A percentile compares a stretch with the other conserved stretches of the same genome.
Conservation (phyloP, 2,888 invertebrate species). For the Blera fallax region DNA sequence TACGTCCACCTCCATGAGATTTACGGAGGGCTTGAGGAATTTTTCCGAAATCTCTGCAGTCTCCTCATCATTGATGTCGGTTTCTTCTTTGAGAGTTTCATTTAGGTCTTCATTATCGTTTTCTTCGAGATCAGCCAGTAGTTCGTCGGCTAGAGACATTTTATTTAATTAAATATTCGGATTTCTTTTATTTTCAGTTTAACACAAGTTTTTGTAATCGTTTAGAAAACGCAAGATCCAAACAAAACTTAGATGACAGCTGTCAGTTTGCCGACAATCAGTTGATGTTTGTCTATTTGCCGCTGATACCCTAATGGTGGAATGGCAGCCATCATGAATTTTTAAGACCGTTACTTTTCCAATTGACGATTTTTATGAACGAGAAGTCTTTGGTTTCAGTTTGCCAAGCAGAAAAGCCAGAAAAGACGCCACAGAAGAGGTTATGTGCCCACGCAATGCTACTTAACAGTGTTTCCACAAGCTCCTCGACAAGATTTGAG, state of each 20-base stretch:
- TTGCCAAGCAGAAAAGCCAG: no score
- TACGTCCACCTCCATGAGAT: conserved; percentile 83
- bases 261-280: neutral
- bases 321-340: neutral
- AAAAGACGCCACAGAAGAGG: no score
- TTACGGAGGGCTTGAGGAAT: conserved; percentile 77
- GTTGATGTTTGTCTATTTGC: neutral
- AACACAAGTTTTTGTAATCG: conserved; percentile 20
- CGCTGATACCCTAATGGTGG: neutral
- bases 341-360: neutral
- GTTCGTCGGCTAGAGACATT: conserved; percentile 99
- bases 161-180: conserved; percentile 61
- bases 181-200: neutral
- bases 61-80: conserved; percentile 78
- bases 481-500: no score
- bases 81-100: conserved; percentile 82
- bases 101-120: conserved; percentile 89
- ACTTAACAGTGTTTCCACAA: no score
- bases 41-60: conserved; percentile 78
- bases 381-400: no score
- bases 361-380: no score
- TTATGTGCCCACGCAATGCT: no score
- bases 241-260: conserved; percentile 15
- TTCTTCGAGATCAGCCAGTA: conserved; percentile 98
- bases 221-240: conserved; percentile 18